These are phyloP conservation scores for Ylistrum balloti DNA, from an alignment of 1,140 invertebrate species.

Conservation along the genomic window DNA sequence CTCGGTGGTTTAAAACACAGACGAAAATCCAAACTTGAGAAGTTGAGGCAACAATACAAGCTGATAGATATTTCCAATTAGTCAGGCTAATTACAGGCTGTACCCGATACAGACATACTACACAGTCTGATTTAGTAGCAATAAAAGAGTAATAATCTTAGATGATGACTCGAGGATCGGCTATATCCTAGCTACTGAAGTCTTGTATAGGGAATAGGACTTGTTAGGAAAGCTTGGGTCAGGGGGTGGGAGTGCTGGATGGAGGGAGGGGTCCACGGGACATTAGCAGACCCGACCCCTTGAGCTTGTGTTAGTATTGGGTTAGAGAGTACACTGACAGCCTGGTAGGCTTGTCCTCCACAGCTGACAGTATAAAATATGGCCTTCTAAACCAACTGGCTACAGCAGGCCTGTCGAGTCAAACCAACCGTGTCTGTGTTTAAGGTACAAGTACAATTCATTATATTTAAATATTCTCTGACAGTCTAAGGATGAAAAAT, in stretches of 20 bases:
- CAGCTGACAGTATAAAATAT: conserved; percentile 18
- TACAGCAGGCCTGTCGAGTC: neutral
- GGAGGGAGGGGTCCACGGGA: neutral
- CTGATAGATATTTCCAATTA: conserved; percentile 13
- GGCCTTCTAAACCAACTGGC: conserved; percentile 15
- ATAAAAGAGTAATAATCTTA: neutral
- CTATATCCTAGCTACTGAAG: neutral
- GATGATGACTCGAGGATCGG: neutral
- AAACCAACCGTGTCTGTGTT: conserved; percentile 24
- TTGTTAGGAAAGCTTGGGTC: neutral
- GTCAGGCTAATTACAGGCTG: neutral
- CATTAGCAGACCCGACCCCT: conserved; percentile 9
- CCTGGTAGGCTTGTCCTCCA: neutral
- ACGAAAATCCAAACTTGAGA: neutral
- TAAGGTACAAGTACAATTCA: neutral
- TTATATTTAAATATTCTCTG: conserved; percentile 12
- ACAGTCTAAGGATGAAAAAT: conserved; percentile 26
- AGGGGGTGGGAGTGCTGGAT: neutral
- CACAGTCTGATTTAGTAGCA: neutral
- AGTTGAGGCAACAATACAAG: neutral
- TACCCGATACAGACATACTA: neutral
- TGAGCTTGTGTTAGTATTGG: neutral
- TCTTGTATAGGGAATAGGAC: neutral
- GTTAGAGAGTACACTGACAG: neutral
- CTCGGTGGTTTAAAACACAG: neutral